Evolutionary conservation across 2,888 invertebrate species (phyloP).

Genomic region (Hermodice carunculata): DNA sequence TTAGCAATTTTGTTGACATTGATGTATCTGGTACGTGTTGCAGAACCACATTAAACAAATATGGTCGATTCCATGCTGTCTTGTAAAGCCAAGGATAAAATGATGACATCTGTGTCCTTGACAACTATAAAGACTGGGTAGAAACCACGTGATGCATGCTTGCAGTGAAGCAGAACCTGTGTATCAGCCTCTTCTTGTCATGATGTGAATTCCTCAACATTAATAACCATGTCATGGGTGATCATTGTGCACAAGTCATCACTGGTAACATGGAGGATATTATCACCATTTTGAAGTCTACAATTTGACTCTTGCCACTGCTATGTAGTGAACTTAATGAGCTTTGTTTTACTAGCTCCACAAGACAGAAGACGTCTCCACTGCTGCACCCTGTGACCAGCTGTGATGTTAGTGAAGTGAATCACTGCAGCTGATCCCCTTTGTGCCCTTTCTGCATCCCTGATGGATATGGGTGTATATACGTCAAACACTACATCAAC

Average conservation of each 20-base stretch:
- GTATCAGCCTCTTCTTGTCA: constrained; percentile 11
- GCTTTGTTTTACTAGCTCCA: constrained; percentile 1
- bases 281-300: neutral
- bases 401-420: neutral
- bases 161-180: neutral
- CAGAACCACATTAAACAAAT: neutral
- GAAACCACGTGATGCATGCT: neutral
- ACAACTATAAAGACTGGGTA: neutral
- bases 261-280: neutral
- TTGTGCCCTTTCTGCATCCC: constrained; percentile 10
- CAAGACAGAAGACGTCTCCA: neutral
- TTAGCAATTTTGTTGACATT: neutral
- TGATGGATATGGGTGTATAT: constrained; percentile 20
- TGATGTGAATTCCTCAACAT: neutral
- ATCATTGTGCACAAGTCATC: neutral
- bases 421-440: constrained; percentile 3
- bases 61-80: neutral
- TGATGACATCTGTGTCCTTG: constrained; percentile 10
- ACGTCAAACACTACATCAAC: constrained; percentile 27
- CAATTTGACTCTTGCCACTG: neutral
- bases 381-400: too few relatives aligned
- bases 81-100: neutral
- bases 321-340: neutral
- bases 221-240: neutral
- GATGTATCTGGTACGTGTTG: neutral